Evolutionary conservation across 35 echinoderm and acorn worm species (phyloP).

Genomic region (Patiria miniata): DNA sequence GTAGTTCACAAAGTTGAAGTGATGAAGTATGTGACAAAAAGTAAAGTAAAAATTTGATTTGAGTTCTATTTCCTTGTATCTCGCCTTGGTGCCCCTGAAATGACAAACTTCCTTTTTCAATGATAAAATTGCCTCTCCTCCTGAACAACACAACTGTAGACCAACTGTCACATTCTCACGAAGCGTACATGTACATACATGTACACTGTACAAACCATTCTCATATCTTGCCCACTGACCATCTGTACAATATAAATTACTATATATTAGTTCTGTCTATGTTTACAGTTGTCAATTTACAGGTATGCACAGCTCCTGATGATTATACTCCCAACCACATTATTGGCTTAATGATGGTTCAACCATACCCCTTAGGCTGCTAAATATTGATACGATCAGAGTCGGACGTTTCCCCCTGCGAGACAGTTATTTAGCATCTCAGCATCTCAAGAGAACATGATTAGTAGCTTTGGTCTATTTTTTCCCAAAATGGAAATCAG

Average conservation of each 20-base stretch:
- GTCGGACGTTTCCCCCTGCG: background rate
- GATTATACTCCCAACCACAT: background rate
- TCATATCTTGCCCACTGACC: background rate
- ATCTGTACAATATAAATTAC: slow-evolving; percentile 16
- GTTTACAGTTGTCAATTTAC: slow-evolving; percentile 10
- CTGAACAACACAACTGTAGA: background rate
- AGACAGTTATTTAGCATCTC: background rate
- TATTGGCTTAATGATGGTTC: background rate
- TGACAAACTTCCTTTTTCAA: too few species aligned
- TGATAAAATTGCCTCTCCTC: background rate
- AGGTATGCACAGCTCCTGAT: background rate
- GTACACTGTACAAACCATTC: background rate
- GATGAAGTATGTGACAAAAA: too few species aligned
- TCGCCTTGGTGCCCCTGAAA: too few species aligned
- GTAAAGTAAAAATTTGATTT: too few species aligned
- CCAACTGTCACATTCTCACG: background rate
- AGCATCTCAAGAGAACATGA: background rate
- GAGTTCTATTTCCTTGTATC: too few species aligned
- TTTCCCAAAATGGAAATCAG: background rate
- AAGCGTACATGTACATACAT: background rate
- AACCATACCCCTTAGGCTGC: background rate
- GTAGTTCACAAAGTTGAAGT: too few species aligned
- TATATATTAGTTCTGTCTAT: slow-evolving; percentile 29
- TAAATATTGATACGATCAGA: background rate
- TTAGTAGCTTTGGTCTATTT: background rate